Evolutionary conservation across 2,888 invertebrate species (phyloP), one percentile per base, ranked within the genome.

Genomic region (Aphidius colemani): DNA sequence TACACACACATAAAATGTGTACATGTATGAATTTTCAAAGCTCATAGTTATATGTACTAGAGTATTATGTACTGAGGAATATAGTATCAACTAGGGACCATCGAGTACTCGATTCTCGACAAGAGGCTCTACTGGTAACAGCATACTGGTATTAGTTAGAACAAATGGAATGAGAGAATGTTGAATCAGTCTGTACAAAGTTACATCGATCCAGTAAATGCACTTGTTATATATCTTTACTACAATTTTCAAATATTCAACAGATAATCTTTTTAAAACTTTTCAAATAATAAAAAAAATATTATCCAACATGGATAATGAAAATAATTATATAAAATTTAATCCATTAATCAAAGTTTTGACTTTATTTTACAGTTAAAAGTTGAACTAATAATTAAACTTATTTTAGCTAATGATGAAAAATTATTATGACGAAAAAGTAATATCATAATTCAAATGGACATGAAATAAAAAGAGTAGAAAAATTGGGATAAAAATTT

Each of bases 101-200:
- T 30, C 3, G 30, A 30, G 5, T 57, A 10, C 30, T 57, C 57
- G 57, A 57, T 57, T 46, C 46, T 57, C 57, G 39, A 57, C 46
- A 57, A 57, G 57, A 41, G 57, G 46, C 30, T 57, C 57, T 57
- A 57, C 57, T 43, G 55, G 55, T 44, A 56, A 53, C 43, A 43
- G 55, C 30, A 46, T 39, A 57, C 57, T 57, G 39, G 57, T 46
- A 30, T 30, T 30, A 30, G 30, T 30, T 5, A 5, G 30, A 30
- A 30, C 30, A n/a, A 46, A 46, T 57, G 51, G 53, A 53, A 61
- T 61, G 53, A 4, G 30, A 53, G 53, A 53, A 46, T 30, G 45
- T 11, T 46, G 61, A 53, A 61, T 61, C 61, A 61, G 30, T 61
- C 45, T 46, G 40, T 46, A 61, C 53, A 13, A 55, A 61, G 61